Percentiles rank a stretch among this genome's conserved stretches.
Conservation (phyloP, 2,888 invertebrate genomes). For the Platerodrilus igneus region DNA sequence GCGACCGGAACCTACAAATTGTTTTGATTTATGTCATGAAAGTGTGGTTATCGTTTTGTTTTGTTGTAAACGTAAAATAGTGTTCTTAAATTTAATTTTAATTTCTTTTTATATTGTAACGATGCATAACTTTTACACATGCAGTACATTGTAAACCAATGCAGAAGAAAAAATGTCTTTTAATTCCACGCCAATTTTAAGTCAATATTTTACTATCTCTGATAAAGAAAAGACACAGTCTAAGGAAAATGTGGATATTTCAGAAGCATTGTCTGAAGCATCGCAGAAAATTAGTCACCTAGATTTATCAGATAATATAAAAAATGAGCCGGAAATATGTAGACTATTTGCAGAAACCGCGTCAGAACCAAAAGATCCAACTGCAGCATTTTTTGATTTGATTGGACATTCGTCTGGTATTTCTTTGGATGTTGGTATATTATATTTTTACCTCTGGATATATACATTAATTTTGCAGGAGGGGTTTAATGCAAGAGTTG, state of each 20-base stretch:
- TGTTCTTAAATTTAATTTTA: no score
- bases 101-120: no score
- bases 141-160: no score
- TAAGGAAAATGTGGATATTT: conserved; percentile 32
- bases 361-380: conserved; percentile 43
- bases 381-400: conserved; percentile 49
- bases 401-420: conserved; percentile 39
- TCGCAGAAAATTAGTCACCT: conserved; percentile 32
- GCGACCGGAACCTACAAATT: no score
- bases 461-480: conserved; percentile 32
- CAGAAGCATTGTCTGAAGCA: conserved; percentile 33
- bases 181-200: conserved; percentile 53
- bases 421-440: conserved; percentile 12
- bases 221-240: conserved; percentile 26
- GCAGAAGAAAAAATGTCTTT: conserved; percentile 41
- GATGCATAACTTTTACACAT: neutral
- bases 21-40: no score
- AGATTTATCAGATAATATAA: conserved; percentile 26
- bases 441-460: neutral
- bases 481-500: conserved; percentile 40
- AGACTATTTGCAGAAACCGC: conserved; percentile 48
- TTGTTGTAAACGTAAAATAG: no score
- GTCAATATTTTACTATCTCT: conserved; percentile 53
- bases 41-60: no score
- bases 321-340: conserved; percentile 49